These are phyloP conservation scores for Lysandra coridon DNA, from an alignment of 2,888 invertebrate species.

Conservation along the genomic window DNA sequence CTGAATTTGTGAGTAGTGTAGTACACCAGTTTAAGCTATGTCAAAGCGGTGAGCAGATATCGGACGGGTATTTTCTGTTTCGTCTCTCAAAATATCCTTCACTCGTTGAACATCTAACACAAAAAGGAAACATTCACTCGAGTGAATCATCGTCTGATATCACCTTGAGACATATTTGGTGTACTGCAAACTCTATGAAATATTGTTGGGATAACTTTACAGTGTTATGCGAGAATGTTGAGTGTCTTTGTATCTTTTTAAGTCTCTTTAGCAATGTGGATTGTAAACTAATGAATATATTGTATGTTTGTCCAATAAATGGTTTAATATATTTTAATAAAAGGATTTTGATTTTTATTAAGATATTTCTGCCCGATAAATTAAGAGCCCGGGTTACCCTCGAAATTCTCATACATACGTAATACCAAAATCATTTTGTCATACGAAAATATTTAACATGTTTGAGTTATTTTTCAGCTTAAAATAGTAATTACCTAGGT, in stretches of 20 bases:
- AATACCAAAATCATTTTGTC: too few relatives aligned
- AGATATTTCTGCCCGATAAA: background rate
- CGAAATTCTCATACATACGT: too few relatives aligned
- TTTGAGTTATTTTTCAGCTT: too few relatives aligned
- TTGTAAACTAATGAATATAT: conserved; percentile 79
- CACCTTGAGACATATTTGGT: background rate
- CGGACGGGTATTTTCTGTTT: background rate
- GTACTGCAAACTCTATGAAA: background rate
- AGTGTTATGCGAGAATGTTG: conserved; percentile 62
- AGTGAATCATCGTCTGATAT: background rate
- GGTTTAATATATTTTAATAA: conserved; percentile 81
- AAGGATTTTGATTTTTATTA: conserved; percentile 57
- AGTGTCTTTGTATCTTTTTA: conserved; percentile 76
- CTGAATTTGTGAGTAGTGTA: conserved; percentile 48
- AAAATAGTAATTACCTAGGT: too few relatives aligned
- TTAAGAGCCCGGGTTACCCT: too few relatives aligned
- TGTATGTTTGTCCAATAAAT: conserved; percentile 80
- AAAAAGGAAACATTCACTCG: background rate
- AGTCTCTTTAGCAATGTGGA: conserved; percentile 69
- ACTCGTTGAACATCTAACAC: background rate
- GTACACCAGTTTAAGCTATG: background rate
- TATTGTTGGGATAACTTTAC: conserved; percentile 49
- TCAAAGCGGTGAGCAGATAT: background rate
- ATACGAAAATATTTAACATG: too few relatives aligned
- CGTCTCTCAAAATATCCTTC: too few relatives aligned